A percentile compares a stretch with the other conserved stretches of the same genome.
These are phyloP conservation scores for Merluccius polli DNA, from an alignment of 2,797 vertebrate species.

Conservation along the genomic window DNA sequence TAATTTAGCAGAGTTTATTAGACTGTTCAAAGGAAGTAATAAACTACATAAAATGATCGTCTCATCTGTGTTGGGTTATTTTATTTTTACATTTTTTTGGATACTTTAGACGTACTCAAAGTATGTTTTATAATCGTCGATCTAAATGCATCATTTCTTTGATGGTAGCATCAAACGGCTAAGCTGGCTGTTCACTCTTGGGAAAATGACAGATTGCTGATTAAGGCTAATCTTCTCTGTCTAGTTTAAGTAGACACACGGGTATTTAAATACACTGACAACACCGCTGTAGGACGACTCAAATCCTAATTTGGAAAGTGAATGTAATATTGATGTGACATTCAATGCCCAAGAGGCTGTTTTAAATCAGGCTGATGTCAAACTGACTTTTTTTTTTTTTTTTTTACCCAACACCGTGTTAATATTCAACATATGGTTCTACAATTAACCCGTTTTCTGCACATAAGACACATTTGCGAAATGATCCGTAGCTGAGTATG, in stretches of 20 bases:
- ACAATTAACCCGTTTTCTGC: not conserved
- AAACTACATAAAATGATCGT: slow-evolving; percentile 61
- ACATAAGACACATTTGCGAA: not conserved
- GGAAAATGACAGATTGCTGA: not conserved
- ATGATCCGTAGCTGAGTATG: not conserved
- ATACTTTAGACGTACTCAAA: not conserved
- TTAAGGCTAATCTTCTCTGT: not conserved
- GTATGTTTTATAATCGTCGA: not conserved
- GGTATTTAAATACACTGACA: not conserved
- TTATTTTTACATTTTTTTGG: slow-evolving; percentile 23
- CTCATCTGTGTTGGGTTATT: not conserved
- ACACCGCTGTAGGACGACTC: not conserved
- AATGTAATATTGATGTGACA: not conserved
- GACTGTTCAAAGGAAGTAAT: slow-evolving; percentile 73
- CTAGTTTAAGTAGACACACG: not conserved
- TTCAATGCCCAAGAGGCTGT: not conserved
- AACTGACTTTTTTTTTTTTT: too few relatives aligned
- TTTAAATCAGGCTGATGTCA: not conserved
- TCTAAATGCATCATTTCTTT: not conserved
- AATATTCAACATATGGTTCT: not conserved
- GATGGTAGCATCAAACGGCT: not conserved
- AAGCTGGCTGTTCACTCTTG: not conserved
- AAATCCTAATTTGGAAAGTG: not conserved
- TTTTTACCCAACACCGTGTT: not conserved
- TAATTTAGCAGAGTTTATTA: slow-evolving; percentile 73